Percentiles rank a stretch among this genome's conserved stretches.
phyloP scores from a whole-genome alignment of 2,797 vertebrate species.

The Alectoris magna region DNA sequence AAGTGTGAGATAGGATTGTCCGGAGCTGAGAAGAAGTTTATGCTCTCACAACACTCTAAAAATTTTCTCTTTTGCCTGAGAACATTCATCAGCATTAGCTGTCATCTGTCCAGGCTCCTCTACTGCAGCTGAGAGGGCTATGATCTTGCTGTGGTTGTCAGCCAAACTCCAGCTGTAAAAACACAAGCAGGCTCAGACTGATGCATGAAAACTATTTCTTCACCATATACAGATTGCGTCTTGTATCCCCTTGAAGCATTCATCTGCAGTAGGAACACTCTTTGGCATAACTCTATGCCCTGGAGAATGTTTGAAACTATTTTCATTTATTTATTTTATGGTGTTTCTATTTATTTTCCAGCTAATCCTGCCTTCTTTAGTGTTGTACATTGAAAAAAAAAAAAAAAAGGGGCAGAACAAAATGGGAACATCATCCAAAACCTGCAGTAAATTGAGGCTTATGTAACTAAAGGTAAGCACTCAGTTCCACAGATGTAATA shows the following conservation, averaged over 20 bases:
- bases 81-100: slow-evolving; percentile 10
- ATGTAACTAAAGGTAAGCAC: background rate
- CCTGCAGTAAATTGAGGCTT: background rate
- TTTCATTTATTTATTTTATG: background rate
- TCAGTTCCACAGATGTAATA: background rate
- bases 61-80: background rate
- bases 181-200: slow-evolving; percentile 26
- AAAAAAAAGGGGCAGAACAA: background rate
- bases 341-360: background rate
- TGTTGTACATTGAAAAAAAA: background rate
- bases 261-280: background rate
- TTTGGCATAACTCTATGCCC: background rate
- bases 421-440: background rate
- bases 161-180: slow-evolving; percentile 59
- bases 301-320: background rate
- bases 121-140: slow-evolving; percentile 2
- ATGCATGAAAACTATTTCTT: background rate
- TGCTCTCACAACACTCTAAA: background rate
- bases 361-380: background rate
- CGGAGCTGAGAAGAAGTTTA: background rate
- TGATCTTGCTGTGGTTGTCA: background rate
- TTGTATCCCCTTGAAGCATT: background rate
- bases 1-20: background rate
- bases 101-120: slow-evolving; percentile 14
- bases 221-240: background rate